Conservation (phyloP, 2,113 vertebrate genomes). For the Nerophis ophidion region DNA sequence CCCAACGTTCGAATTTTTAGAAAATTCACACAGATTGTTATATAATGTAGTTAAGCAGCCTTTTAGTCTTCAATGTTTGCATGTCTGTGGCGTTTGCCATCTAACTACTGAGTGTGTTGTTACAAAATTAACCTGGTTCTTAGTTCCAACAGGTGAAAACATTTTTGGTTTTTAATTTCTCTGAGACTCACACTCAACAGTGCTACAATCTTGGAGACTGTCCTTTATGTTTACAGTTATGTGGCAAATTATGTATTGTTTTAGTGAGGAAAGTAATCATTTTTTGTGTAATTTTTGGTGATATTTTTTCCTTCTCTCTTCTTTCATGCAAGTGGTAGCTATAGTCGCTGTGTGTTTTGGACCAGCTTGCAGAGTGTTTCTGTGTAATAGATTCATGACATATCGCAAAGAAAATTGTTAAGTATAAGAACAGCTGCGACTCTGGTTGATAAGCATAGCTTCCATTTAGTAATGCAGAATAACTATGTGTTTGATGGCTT, state of each 20-base stretch:
- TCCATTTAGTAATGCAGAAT: slow-evolving; percentile 45
- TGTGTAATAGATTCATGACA: slow-evolving; percentile 49
- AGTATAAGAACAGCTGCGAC: slow-evolving; percentile 47
- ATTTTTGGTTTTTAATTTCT: no score
- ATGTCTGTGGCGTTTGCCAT: no score
- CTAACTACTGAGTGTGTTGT: no score
- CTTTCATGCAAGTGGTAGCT: slow-evolving; percentile 21
- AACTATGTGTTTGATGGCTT: slow-evolving; percentile 2
- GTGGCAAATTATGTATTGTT: slow-evolving; percentile 24
- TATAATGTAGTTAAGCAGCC: no score
- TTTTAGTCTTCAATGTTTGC: no score
- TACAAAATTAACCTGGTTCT: no score
- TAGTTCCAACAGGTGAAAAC: no score
- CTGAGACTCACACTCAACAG: background rate
- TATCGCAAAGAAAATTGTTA: slow-evolving; percentile 43
- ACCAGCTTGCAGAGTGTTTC: slow-evolving; percentile 8
- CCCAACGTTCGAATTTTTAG: no score
- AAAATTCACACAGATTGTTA: no score
- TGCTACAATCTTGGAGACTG: slow-evolving; percentile 45
- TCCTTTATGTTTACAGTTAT: slow-evolving; percentile 26
- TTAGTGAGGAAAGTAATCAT: slow-evolving; percentile 15
- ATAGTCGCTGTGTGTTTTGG: slow-evolving; percentile 32
- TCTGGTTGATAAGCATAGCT: slow-evolving; percentile 68
- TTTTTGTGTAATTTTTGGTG: background rate
- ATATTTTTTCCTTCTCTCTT: slow-evolving; percentile 5